A percentile compares a stretch with the other conserved stretches of the same genome.
phyloP scores from a whole-genome alignment of 2,113 vertebrate species.

The Rostratula benghalensis region DNA sequence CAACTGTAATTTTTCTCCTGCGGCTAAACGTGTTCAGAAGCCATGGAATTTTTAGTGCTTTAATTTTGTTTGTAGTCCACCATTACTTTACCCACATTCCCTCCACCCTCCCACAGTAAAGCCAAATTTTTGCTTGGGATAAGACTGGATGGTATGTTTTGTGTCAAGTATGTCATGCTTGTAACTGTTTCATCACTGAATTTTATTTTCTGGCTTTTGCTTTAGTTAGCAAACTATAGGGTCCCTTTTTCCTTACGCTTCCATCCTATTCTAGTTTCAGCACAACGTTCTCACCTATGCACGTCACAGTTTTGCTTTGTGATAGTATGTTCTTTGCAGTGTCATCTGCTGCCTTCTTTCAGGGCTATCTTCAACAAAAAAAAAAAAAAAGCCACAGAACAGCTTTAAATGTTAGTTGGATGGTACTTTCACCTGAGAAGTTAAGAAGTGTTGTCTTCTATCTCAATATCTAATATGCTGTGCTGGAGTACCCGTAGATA shows the following conservation, averaged over 20 bases:
- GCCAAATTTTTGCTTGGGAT: neutral
- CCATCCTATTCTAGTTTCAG: neutral
- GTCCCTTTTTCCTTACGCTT: neutral
- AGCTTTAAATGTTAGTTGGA: neutral
- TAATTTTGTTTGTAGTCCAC: neutral
- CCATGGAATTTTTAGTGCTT: neutral
- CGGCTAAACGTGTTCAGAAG: neutral
- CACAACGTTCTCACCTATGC: neutral
- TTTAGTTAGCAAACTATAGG: neutral
- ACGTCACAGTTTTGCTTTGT: neutral
- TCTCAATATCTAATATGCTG: neutral
- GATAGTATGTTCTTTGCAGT: neutral
- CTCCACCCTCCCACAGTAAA: neutral
- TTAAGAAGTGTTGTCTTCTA: neutral
- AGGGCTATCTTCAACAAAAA: neutral
- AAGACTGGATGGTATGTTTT: neutral
- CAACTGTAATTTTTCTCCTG: neutral
- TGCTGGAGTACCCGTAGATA: neutral
- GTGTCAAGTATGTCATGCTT: neutral
- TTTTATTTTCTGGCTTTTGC: neutral
- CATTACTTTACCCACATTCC: accelerated
- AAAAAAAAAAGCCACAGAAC: neutral
- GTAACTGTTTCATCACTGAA: neutral
- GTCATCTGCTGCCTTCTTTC: neutral
- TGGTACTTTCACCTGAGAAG: neutral